Conservation (phyloP, 1,140 invertebrate species). For the Apocrypta bakeri region DNA sequence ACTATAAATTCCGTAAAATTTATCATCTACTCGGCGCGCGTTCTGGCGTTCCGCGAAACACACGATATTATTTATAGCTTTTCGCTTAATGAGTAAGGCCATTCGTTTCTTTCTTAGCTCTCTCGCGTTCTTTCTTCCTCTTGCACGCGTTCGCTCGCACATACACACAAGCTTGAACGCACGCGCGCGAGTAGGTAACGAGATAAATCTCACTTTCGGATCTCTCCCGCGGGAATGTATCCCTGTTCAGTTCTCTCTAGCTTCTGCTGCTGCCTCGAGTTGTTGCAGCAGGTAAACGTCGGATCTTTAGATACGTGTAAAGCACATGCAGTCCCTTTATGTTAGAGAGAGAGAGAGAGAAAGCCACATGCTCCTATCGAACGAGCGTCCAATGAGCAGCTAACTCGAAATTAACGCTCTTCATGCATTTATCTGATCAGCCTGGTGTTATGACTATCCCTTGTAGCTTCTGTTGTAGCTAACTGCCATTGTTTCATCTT, state of each 20-base stretch:
- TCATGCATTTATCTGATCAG: constrained; percentile 44
- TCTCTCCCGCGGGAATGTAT: constrained; percentile 57
- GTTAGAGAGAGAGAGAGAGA: not conserved
- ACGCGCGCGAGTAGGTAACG: constrained; percentile 54
- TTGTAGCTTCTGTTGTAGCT: not conserved
- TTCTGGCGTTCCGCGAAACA: constrained; percentile 42
- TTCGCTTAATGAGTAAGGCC: constrained; percentile 59
- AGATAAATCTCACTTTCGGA: constrained; percentile 64
- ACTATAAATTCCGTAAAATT: constrained; percentile 56
- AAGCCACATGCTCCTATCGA: constrained; percentile 24
- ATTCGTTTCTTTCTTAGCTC: constrained; percentile 56
- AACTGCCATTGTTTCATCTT: not conserved
- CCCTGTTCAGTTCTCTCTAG: constrained; percentile 34
- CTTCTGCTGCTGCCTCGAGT: constrained; percentile 6
- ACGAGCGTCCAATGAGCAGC: constrained; percentile 47
- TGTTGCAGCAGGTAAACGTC: constrained; percentile 39
- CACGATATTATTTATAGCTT: constrained; percentile 60
- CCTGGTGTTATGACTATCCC: constrained; percentile 16
- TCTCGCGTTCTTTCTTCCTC: not conserved
- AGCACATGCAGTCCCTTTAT: constrained; percentile 32
- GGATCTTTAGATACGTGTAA: constrained; percentile 47
- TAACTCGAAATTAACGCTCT: constrained; percentile 46
- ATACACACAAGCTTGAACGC: not conserved
- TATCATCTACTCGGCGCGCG: constrained; percentile 52
- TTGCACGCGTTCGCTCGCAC: not conserved